phyloP scores from a whole-genome alignment of 2,888 invertebrate species.

The Zelleria hepariella region DNA sequence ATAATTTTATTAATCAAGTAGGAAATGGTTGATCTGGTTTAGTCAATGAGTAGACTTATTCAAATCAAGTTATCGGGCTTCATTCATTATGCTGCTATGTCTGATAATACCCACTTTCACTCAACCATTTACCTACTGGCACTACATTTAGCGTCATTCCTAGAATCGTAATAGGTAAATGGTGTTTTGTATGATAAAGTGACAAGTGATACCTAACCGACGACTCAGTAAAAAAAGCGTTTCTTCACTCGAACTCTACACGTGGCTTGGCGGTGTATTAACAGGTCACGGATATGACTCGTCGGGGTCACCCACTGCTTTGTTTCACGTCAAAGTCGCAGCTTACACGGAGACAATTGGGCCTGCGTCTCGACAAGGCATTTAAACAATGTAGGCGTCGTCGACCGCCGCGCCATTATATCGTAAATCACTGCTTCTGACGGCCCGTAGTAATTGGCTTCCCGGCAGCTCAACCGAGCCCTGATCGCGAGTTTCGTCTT shows the following conservation, averaged over 20 bases:
- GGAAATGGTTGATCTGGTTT: no score
- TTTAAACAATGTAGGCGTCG: slow-evolving; percentile 61
- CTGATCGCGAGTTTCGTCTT: slow-evolving; percentile 8
- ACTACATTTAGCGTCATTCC: neutral
- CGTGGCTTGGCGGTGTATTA: no score
- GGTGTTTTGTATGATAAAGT: neutral
- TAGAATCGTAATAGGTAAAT: neutral
- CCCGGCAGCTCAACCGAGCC: slow-evolving; percentile 18
- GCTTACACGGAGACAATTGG: neutral
- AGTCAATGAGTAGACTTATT: no score
- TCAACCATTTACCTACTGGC: neutral
- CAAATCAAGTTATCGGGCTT: no score
- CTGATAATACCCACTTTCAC: neutral
- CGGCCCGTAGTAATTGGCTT: slow-evolving; percentile 57
- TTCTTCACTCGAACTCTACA: no score
- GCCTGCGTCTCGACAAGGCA: slow-evolving; percentile 26
- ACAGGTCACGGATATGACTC: neutral
- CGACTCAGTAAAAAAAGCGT: no score
- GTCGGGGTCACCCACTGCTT: neutral
- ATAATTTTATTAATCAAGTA: no score
- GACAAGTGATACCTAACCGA: neutral
- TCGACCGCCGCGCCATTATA: slow-evolving; percentile 45
- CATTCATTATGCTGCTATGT: no score
- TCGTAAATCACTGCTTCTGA: slow-evolving; percentile 65
- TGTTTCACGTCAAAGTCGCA: neutral